phyloP scores from a whole-genome alignment of 2,888 invertebrate genomes.

The Lypha dubia region DNA sequence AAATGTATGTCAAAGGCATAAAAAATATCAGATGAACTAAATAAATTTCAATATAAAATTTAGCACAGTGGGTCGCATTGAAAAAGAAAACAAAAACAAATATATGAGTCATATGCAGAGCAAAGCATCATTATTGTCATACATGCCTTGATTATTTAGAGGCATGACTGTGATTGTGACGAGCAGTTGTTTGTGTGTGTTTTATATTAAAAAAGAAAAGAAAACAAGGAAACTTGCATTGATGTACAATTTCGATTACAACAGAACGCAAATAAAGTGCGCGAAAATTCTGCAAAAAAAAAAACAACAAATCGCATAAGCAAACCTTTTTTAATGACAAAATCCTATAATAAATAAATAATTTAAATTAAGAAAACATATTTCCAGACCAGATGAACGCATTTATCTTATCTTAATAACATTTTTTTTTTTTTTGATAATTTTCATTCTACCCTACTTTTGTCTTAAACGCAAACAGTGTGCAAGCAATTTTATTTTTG shows the following conservation, averaged over 20 bases:
- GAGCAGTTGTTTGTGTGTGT: slow-evolving; percentile 14
- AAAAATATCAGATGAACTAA: slow-evolving; percentile 27
- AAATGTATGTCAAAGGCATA: slow-evolving; percentile 8
- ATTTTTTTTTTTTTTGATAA: slow-evolving; percentile 10
- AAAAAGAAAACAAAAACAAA: slow-evolving; percentile 6
- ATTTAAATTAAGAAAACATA: slow-evolving; percentile 28
- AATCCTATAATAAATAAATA: slow-evolving; percentile 10
- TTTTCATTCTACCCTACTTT: neutral
- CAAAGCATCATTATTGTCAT: slow-evolving; percentile 32
- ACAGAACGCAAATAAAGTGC: slow-evolving; percentile 34
- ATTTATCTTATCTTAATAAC: slow-evolving; percentile 38
- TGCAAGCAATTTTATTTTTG: slow-evolving; percentile 53
- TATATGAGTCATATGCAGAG: slow-evolving; percentile 54
- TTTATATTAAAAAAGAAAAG: slow-evolving; percentile 13
- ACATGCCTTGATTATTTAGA: slow-evolving; percentile 40
- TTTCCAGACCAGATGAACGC: slow-evolving; percentile 6
- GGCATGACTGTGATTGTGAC: slow-evolving; percentile 37
- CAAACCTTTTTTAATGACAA: slow-evolving; percentile 30
- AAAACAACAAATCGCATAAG: slow-evolving; percentile 46
- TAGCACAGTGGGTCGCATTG: slow-evolving; percentile 67
- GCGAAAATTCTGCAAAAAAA: slow-evolving; percentile 35
- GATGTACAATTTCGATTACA: slow-evolving; percentile 20
- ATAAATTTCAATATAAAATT: too few relatives aligned
- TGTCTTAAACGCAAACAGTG: slow-evolving; percentile 12
- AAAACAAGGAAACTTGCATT: slow-evolving; percentile 39